Percentiles rank a stretch among this genome's conserved stretches.
Evolutionary conservation across 1,140 invertebrate species (phyloP).

Genomic region (Aphaenogaster floridana): DNA sequence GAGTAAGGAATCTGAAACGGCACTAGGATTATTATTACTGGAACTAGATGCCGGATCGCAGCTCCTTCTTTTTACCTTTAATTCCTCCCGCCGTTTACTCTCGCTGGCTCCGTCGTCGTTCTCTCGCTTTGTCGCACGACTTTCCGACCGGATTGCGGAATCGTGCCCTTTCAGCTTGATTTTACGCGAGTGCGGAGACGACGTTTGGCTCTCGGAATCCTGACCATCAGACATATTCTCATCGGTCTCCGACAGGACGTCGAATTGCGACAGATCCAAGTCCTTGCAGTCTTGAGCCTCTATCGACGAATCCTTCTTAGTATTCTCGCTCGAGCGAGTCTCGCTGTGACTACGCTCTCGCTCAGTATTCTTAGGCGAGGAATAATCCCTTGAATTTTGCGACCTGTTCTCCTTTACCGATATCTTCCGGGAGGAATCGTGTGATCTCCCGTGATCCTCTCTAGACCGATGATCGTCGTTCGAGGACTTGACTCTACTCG

Average conservation of each 20-base stretch:
- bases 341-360: conserved; percentile 55
- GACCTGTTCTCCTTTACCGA: conserved; percentile 47
- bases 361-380: conserved; percentile 42
- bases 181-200: conserved; percentile 26
- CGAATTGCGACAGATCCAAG: conserved; percentile 80
- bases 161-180: conserved; percentile 59
- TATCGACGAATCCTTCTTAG: conserved; percentile 20
- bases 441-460: conserved; percentile 45
- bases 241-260: conserved; percentile 79
- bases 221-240: conserved; percentile 72
- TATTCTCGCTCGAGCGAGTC: conserved; percentile 33
- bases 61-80: conserved; percentile 78
- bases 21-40: conserved; percentile 78
- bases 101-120: conserved; percentile 27
- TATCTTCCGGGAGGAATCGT: conserved; percentile 23
- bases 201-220: conserved; percentile 25
- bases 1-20: conserved; percentile 79
- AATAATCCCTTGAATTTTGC: conserved; percentile 46
- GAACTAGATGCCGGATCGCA: conserved; percentile 66
- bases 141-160: conserved; percentile 65
- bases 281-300: conserved; percentile 76
- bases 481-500: conserved; percentile 53
- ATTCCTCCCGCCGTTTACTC: conserved; percentile 61
- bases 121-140: conserved; percentile 58
- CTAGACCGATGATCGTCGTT: conserved; percentile 60